Base-by-base conservation (phyloP, 2,797 vertebrate species). In the Fistularia commersonii region DNA sequence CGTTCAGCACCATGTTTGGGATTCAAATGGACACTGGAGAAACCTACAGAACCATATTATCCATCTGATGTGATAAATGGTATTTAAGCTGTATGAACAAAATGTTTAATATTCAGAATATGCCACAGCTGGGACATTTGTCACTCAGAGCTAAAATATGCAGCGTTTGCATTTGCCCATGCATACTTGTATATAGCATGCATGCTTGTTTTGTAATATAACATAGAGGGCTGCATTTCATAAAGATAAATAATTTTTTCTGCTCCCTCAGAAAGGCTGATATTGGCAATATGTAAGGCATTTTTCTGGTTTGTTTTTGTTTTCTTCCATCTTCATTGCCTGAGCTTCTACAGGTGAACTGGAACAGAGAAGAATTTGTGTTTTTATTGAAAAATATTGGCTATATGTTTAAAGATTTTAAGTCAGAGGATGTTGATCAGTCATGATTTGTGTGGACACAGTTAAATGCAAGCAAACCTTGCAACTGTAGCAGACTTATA, bases 91-190 rank as follows among this genome's bases (percentile, higher is more conserved):
- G 64, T 60, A 74, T 75, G 71, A 78, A 73, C 51, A 79, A 59
- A 11, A 58, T 23, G 65, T 65, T 44, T 70, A 77, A 84, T 77
- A 56, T 54, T 74, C 46, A 23, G 57, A 57, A 55, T 57, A 44
- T 61, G 52, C 38, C 14, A 51, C 45, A 64, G 48, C 56, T n/a
- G 6, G 57, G 43, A 52, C 51, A 54, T 38, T 52, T 71, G 62
- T 66, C 69, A 72, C 56, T 65, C 64, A 77, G 83, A 76, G 80
- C 80, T 82, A 87, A 89, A 84, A 62, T 84, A 86, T 86, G 69
- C 76, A 51, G 51, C 47, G 41, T 41, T 66, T 87, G 84, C 79
- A 83, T 88, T 86, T 84, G 52, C 64, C 79, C 82, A 81, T 61
- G 62, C 61, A 64, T 64, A 65, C 64, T 69, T 51, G 41, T n/a